These are phyloP conservation scores for Maconellicoccus hirsutus DNA, from an alignment of 1,140 invertebrate genomes.

Conservation along the genomic window DNA sequence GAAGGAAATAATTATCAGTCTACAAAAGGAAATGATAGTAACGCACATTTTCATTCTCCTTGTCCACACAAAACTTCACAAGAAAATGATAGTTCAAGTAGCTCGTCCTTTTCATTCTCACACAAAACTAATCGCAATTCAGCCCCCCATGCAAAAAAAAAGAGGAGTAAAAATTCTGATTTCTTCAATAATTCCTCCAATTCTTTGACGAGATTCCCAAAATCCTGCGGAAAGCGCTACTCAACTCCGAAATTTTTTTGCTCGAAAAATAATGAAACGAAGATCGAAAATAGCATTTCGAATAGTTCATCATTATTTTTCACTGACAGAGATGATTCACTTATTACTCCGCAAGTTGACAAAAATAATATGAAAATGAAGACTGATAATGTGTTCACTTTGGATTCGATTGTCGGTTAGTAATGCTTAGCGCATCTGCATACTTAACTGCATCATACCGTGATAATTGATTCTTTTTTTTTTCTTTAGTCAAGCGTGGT, in stretches of 20 bases:
- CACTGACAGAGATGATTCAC: not conserved
- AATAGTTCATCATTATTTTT: not conserved
- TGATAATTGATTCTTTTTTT: no score
- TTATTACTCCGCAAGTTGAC: not conserved
- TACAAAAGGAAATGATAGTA: not conserved
- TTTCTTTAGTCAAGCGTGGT: not conserved
- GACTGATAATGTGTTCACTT: not conserved
- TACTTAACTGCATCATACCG: no score
- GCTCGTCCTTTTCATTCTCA: not conserved
- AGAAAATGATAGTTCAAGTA: not conserved
- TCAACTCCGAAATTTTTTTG: no score
- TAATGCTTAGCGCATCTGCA: no score
- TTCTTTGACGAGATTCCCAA: no score
- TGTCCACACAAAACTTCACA: not conserved
- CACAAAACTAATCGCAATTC: no score
- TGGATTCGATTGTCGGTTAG: not conserved
- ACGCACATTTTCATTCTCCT: not conserved
- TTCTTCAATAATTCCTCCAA: no score
- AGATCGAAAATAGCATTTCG: no score
- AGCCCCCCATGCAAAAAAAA: no score
- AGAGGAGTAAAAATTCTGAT: no score
- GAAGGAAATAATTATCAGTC: not conserved
- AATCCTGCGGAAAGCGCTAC: no score
- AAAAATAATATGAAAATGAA: not conserved
- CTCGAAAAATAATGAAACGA: no score